Conservation (phyloP, 2,113 vertebrate species). For the Eretmochelys imbricata region DNA sequence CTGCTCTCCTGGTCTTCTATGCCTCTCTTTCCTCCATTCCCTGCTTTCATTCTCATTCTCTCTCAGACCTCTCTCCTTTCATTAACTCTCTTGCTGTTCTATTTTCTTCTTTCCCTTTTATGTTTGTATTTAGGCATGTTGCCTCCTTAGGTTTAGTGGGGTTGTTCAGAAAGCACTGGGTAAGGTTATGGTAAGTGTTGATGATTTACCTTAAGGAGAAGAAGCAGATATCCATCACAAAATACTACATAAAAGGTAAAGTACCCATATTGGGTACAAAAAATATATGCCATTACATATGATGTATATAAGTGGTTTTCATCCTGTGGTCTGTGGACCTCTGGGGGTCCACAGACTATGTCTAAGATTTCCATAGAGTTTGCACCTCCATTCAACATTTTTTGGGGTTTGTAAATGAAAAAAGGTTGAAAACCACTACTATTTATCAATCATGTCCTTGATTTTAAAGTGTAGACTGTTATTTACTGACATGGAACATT, state of each 20-base stretch:
- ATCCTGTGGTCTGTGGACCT: neutral
- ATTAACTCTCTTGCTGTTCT: neutral
- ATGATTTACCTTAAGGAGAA: neutral
- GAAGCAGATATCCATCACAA: neutral
- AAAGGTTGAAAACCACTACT: neutral
- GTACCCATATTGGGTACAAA: accelerated
- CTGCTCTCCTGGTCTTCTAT: too few species aligned
- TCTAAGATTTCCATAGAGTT: neutral
- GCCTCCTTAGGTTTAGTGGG: neutral
- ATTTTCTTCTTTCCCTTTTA: neutral
- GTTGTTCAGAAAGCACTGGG: neutral
- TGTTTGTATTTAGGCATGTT: neutral
- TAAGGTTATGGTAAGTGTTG: neutral
- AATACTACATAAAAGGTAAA: neutral
- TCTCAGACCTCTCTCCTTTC: neutral
- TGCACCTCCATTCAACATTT: neutral
- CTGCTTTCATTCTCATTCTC: neutral
- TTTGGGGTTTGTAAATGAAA: neutral
- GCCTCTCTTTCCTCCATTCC: neutral
- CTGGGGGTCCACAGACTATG: neutral
- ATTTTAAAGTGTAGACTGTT: neutral
- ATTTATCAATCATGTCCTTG: neutral
- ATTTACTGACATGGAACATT: neutral
- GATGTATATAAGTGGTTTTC: accelerated
- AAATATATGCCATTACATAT: accelerated